Percentiles rank a stretch among this genome's conserved stretches.
Evolutionary conservation across 2,113 vertebrate genomes (phyloP).

Genomic region (Heterochromis multidens): DNA sequence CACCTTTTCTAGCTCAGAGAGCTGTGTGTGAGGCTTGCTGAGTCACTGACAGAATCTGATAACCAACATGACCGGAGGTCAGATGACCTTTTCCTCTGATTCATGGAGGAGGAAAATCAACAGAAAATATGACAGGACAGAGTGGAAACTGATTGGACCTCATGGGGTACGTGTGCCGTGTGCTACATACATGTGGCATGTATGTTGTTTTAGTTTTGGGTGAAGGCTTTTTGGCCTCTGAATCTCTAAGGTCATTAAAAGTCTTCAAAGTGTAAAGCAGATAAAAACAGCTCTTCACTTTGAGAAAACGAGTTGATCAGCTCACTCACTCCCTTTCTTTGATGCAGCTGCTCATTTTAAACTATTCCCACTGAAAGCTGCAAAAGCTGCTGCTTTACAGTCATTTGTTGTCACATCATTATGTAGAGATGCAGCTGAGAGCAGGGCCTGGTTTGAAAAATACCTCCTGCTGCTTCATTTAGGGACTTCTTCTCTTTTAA

Average conservation of each 20-base stretch:
- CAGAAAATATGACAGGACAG: not conserved
- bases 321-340: not conserved
- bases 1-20: not conserved
- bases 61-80: not conserved
- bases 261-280: not conserved
- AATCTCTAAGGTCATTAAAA: not conserved
- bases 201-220: not conserved
- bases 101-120: not conserved
- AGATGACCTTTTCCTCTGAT: not conserved
- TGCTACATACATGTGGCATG: not conserved
- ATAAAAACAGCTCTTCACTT: not conserved
- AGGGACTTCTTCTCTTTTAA: not conserved
- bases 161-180: not conserved
- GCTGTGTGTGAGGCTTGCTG: not conserved
- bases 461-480: not conserved
- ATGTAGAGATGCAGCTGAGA: not conserved
- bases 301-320: not conserved
- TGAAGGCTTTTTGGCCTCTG: not conserved
- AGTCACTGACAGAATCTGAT: not conserved
- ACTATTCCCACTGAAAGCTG: not conserved
- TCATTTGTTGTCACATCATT: not conserved
- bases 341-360: not conserved
- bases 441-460: too few relatives aligned
- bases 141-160: not conserved
- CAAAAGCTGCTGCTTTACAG: not conserved